Percentiles rank a stretch among this genome's conserved stretches.
These are phyloP conservation scores for Laupala kohalensis DNA, from an alignment of 1,140 invertebrate genomes.

Conservation along the genomic window DNA sequence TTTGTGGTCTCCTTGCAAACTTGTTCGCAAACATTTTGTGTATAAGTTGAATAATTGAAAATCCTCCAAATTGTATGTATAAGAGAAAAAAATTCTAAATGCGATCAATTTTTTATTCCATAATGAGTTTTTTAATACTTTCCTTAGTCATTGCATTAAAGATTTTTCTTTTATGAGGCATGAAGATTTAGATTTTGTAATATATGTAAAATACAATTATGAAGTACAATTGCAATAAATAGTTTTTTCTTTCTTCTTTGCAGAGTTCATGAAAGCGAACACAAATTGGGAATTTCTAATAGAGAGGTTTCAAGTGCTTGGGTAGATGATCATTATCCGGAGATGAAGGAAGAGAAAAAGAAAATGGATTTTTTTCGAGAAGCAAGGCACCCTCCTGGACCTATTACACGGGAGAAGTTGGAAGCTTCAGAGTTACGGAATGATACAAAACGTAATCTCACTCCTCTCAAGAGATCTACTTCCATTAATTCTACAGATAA, in stretches of 20 bases:
- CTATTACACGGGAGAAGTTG: conserved; percentile 45
- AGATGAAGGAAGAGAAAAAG: conserved; percentile 22
- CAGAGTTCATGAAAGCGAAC: conserved; percentile 1
- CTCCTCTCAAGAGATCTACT: conserved; percentile 34
- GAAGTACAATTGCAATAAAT: neutral
- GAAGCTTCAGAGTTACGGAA: conserved; percentile 41
- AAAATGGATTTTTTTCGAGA: conserved; percentile 29
- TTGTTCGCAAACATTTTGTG: no score
- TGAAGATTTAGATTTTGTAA: neutral
- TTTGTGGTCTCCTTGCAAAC: no score
- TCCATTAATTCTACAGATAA: conserved; percentile 5
- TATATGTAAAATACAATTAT: neutral
- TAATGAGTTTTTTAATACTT: no score
- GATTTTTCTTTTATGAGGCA: no score
- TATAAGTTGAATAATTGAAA: no score
- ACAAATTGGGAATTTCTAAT: conserved; percentile 1
- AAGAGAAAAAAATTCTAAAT: no score
- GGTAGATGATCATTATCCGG: conserved; percentile 12
- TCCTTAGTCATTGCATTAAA: no score
- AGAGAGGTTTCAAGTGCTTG: conserved; percentile 9
- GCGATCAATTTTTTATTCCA: no score
- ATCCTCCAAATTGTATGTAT: no score
- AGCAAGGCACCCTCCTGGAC: conserved; percentile 34
- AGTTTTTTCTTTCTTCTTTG: neutral
- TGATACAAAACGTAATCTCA: conserved; percentile 37